Evolutionary conservation across 37 sponge, comb jelly and placozoan genomes (phyloP).

Genomic region (Amphimedon queenslandica): DNA sequence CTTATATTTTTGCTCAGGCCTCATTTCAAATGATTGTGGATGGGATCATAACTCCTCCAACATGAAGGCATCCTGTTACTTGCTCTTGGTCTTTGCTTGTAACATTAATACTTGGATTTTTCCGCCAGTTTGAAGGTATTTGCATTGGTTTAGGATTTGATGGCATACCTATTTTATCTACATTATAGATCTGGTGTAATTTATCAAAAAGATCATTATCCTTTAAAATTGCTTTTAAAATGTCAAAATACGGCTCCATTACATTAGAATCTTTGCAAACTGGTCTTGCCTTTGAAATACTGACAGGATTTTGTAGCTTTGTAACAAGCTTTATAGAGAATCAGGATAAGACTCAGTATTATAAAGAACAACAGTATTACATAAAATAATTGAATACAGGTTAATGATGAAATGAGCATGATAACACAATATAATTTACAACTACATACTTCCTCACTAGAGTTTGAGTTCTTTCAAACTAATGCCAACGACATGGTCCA

Average conservation of each 20-base stretch:
- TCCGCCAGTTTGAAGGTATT: constrained; percentile 14
- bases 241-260: constrained; percentile 32
- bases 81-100: constrained; percentile 31
- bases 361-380: too few species aligned
- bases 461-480: too few species aligned
- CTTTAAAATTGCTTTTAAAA: constrained; percentile 18
- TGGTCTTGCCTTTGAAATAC: constrained; percentile 12
- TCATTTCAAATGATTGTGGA: constrained; percentile 34
- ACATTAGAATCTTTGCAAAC: constrained; percentile 5
- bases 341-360: too few species aligned
- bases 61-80: constrained; percentile 41
- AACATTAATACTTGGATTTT: constrained; percentile 22
- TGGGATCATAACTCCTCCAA: constrained; percentile 38
- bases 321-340: too few species aligned
- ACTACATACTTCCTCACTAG: too few species aligned
- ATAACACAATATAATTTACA: too few species aligned
- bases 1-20: not conserved
- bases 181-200: constrained; percentile 35
- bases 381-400: too few species aligned
- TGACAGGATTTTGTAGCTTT: constrained; percentile 7
- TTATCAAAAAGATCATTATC: constrained; percentile 19
- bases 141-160: constrained; percentile 14
- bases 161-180: constrained; percentile 52
- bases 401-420: too few species aligned
- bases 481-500: too few species aligned